A percentile compares a stretch with the other conserved stretches of the same genome.
phyloP scores from a whole-genome alignment of 2,113 vertebrate species.

The Naja naja region DNA sequence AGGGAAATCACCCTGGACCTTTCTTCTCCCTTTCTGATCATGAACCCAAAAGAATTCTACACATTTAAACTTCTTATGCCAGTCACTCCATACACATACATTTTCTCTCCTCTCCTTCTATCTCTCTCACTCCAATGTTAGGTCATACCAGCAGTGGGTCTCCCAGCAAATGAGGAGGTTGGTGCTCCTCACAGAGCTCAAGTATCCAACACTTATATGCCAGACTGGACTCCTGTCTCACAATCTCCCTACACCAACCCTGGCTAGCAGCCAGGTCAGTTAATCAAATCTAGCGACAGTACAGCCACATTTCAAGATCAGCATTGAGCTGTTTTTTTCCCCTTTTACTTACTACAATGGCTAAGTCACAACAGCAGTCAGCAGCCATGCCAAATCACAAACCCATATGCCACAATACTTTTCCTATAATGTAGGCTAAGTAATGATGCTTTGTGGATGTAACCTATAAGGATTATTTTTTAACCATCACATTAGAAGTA shows the following conservation, averaged over 20 bases:
- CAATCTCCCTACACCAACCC: neutral
- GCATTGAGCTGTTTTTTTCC: neutral
- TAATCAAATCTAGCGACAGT: neutral
- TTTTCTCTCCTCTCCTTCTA: neutral
- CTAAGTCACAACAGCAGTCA: neutral
- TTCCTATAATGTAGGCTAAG: neutral
- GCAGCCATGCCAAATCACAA: neutral
- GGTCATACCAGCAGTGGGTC: neutral
- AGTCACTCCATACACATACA: neutral
- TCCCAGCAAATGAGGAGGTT: neutral
- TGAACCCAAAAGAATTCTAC: neutral
- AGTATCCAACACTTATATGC: neutral
- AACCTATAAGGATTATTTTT: neutral
- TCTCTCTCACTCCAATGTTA: neutral
- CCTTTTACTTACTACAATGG: neutral
- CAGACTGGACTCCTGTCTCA: neutral
- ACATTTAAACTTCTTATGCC: neutral
- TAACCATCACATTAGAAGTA: neutral
- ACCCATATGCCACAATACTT: neutral
- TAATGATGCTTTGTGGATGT: neutral
- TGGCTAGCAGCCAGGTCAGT: neutral
- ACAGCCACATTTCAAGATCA: neutral
- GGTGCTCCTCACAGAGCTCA: neutral
- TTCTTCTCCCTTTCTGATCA: neutral
- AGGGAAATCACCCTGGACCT: neutral